phyloP scores from a whole-genome alignment of 1,140 invertebrate genomes.

The Matsumurasca onukii region DNA sequence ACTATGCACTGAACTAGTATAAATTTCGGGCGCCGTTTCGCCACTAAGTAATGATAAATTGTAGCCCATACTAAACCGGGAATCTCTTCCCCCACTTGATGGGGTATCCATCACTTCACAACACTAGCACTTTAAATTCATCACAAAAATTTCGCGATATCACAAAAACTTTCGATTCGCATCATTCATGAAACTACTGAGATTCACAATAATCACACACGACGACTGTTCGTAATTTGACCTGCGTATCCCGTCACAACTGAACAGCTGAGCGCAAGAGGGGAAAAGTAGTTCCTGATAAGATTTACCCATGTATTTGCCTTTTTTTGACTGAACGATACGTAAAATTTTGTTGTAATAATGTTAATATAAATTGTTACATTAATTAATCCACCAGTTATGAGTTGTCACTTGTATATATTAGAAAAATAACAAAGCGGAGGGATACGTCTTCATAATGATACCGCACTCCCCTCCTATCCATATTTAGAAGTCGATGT shows the following conservation, averaged over 20 bases:
- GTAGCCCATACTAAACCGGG: conserved; percentile 81
- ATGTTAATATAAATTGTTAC: conserved; percentile 10
- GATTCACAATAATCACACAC: conserved; percentile 36
- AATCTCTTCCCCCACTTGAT: conserved; percentile 73
- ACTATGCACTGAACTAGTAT: conserved; percentile 60
- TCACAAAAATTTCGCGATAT: conserved; percentile 27
- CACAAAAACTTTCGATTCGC: conserved; percentile 29
- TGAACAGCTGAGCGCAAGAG: conserved; percentile 24
- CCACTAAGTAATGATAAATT: conserved; percentile 76
- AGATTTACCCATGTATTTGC: not conserved
- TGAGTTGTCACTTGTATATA: too few species aligned
- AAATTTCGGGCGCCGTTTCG: conserved; percentile 71
- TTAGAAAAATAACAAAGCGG: conserved; percentile 31
- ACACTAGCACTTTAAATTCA: conserved; percentile 30
- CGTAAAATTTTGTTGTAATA: conserved; percentile 1
- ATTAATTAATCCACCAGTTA: conserved; percentile 6
- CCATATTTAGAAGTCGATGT: conserved; percentile 48
- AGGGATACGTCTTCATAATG: conserved; percentile 27
- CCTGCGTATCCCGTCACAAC: conserved; percentile 37
- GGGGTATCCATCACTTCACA: conserved; percentile 66
- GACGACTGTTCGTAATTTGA: conserved; percentile 46
- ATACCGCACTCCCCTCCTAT: conserved; percentile 37
- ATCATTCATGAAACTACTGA: conserved; percentile 31
- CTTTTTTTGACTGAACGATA: conserved; percentile 15
- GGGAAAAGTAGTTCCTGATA: conserved; percentile 38